A percentile compares a stretch with the other conserved stretches of the same genome.
Conservation (phyloP, 2,797 vertebrate genomes). For the Bradypodion pumilum region DNA sequence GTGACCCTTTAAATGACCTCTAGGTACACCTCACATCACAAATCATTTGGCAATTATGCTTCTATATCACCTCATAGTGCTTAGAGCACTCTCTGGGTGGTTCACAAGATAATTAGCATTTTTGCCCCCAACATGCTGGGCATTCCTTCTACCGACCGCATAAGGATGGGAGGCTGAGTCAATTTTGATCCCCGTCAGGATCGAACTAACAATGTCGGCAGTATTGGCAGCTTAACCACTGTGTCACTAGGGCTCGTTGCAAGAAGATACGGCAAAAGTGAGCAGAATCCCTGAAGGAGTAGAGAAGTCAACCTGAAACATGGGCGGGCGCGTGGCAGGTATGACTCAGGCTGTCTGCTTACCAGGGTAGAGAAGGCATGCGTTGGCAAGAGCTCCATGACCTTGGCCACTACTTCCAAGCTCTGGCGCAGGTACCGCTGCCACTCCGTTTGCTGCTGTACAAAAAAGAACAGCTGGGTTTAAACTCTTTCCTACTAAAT, state of each 20-base stretch:
- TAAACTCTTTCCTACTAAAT: not conserved
- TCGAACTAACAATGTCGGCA: no score
- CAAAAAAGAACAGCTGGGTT: slow-evolving; percentile 46
- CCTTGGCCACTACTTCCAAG: slow-evolving; percentile 97
- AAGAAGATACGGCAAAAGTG: no score
- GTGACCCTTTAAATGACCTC: not conserved
- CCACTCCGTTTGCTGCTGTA: slow-evolving; percentile 97
- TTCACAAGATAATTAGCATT: no score
- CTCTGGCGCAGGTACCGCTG: slow-evolving; percentile 97
- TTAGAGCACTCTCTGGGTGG: no score
- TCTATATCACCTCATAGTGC: no score
- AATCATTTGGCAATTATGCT: no score
- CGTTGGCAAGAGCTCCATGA: slow-evolving; percentile 98
- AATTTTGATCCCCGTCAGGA: no score
- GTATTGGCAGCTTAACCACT: no score
- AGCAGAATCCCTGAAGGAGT: not conserved
- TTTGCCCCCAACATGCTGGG: no score
- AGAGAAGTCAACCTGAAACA: not conserved
- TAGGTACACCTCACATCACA: not conserved
- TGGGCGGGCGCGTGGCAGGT: not conserved
- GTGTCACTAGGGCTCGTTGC: no score
- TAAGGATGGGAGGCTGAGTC: no score
- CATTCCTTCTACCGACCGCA: no score
- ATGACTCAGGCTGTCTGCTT: slow-evolving; percentile 48
- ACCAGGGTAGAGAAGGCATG: slow-evolving; percentile 95